Percentiles rank a stretch among this genome's conserved stretches.
These are phyloP conservation scores for Remorina albescens DNA, from an alignment of 2,797 vertebrate genomes.

Conservation along the genomic window DNA sequence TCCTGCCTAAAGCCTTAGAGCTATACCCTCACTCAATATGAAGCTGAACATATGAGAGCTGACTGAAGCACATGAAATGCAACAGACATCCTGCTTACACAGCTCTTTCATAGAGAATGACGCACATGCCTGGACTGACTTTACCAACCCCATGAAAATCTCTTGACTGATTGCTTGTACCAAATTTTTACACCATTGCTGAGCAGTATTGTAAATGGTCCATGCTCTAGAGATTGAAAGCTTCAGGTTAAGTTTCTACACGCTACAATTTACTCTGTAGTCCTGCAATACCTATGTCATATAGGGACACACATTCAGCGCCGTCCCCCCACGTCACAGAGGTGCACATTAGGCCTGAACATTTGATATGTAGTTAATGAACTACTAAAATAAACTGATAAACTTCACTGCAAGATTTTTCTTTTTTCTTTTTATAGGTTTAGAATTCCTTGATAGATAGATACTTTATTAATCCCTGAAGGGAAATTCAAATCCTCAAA, in stretches of 20 bases:
- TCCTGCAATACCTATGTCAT: not conserved
- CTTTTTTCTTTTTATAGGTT: not conserved
- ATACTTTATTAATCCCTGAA: too few relatives aligned
- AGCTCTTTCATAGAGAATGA: slow-evolving; percentile 34
- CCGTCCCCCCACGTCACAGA: too few relatives aligned
- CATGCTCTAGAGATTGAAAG: not conserved
- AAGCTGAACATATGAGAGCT: slow-evolving; percentile 26
- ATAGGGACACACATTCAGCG: not conserved
- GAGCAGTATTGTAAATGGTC: not conserved
- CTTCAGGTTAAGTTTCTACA: not conserved
- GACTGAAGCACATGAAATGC: slow-evolving; percentile 26
- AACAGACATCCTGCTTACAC: slow-evolving; percentile 31
- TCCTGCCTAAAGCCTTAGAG: slow-evolving; percentile 26
- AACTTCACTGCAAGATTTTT: not conserved
- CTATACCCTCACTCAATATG: slow-evolving; percentile 41
- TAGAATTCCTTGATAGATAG: too few relatives aligned
- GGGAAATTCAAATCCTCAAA: too few relatives aligned
- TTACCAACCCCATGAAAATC: slow-evolving; percentile 20
- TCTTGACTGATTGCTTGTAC: not conserved
- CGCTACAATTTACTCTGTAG: not conserved
- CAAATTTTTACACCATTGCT: not conserved
- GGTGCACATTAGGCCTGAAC: too few relatives aligned
- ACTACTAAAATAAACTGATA: too few relatives aligned
- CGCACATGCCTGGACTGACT: slow-evolving; percentile 5
- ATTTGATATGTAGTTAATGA: too few relatives aligned